Evolutionary conservation across 30 jellyfish, hydroid and myxozoan species (phyloP).

Genomic region (Hydractinia symbiolongicarpus): DNA sequence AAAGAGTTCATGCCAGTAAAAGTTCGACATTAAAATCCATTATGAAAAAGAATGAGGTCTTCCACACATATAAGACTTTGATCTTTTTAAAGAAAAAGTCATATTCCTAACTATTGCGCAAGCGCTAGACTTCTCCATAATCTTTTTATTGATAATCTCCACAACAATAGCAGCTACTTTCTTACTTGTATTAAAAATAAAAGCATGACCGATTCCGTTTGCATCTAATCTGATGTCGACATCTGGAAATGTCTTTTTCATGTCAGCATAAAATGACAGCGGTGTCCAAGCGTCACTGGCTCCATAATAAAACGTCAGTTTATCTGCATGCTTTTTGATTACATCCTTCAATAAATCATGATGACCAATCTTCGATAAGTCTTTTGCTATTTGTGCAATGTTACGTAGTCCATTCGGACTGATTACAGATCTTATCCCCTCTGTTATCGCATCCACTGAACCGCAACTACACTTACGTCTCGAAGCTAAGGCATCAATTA

Average conservation of each 20-base stretch:
- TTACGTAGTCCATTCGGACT: slow-evolving; percentile 39
- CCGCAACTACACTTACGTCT: slow-evolving; percentile 27
- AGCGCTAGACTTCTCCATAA: background rate
- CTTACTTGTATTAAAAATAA: slow-evolving; percentile 21
- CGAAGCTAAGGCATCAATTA: slow-evolving; percentile 7
- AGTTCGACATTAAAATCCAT: too few relatives aligned
- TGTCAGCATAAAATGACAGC: slow-evolving; percentile 30
- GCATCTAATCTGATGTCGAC: slow-evolving; percentile 34
- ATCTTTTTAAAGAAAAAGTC: too few relatives aligned
- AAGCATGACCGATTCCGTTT: slow-evolving; percentile 44
- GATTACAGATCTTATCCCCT: slow-evolving; percentile 32
- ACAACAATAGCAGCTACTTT: background rate
- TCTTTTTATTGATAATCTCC: background rate
- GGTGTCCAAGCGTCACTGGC: slow-evolving; percentile 58
- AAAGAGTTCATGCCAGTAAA: too few relatives aligned
- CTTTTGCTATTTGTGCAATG: slow-evolving; percentile 48
- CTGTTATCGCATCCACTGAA: slow-evolving; percentile 13
- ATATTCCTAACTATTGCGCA: too few relatives aligned
- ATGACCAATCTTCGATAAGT: slow-evolving; percentile 33
- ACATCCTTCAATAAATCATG: slow-evolving; percentile 13
- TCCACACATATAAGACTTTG: too few relatives aligned
- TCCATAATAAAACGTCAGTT: slow-evolving; percentile 54
- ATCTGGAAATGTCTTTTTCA: slow-evolving; percentile 51
- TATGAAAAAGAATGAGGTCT: too few relatives aligned
- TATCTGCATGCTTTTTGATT: slow-evolving; percentile 23